phyloP scores from a whole-genome alignment of 2,797 vertebrate genomes.

The Myioborus miniatus region DNA sequence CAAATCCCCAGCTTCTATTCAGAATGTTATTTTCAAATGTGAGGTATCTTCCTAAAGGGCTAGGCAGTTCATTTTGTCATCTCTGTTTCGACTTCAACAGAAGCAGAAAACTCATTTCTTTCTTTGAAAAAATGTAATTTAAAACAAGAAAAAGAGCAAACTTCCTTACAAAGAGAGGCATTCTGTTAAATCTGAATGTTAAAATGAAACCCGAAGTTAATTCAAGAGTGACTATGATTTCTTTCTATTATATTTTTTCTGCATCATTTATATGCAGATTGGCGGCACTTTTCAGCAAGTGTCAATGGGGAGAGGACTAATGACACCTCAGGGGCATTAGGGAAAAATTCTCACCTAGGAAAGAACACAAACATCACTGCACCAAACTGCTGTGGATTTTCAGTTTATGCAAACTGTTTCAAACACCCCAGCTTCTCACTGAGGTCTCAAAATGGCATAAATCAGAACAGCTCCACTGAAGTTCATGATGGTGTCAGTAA shows the following conservation, averaged over 20 bases:
- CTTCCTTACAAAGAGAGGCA: not conserved
- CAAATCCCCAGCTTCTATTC: not conserved
- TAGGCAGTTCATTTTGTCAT: slow-evolving; percentile 41
- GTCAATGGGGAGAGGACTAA: not conserved
- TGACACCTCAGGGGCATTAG: not conserved
- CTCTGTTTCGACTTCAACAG: slow-evolving; percentile 11
- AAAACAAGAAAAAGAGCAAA: slow-evolving; percentile 33
- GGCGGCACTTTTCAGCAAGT: not conserved
- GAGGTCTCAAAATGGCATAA: not conserved
- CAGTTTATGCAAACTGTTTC: not conserved
- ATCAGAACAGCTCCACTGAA: not conserved
- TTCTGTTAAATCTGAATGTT: slow-evolving; percentile 5
- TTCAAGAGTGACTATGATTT: not conserved
- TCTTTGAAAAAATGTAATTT: slow-evolving; percentile 36
- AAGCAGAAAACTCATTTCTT: slow-evolving; percentile 37
- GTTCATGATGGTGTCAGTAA: not conserved
- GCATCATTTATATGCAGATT: not conserved
- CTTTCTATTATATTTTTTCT: not conserved
- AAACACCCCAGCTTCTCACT: not conserved
- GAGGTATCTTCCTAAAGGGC: slow-evolving; percentile 18
- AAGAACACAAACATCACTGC: not conserved
- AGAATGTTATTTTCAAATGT: slow-evolving; percentile 26
- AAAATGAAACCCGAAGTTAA: slow-evolving; percentile 9
- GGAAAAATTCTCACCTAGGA: not conserved
- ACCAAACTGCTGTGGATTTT: not conserved